Percentiles rank a stretch among this genome's conserved stretches.
These are phyloP conservation scores for Hormaphis cornu DNA, from an alignment of 1,140 invertebrate genomes.

Conservation along the genomic window DNA sequence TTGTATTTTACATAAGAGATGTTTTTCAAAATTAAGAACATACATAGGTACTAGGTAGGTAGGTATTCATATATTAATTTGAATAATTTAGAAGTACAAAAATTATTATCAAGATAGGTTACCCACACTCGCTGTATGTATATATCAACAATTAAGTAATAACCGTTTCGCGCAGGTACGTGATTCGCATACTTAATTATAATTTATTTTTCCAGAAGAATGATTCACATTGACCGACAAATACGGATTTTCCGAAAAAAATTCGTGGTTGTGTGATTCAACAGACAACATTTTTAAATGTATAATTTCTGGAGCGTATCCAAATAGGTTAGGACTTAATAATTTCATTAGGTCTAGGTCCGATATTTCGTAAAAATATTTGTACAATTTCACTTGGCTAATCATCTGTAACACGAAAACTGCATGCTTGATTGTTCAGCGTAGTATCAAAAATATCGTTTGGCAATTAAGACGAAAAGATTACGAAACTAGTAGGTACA, in stretches of 20 bases:
- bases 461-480: constrained; percentile 8
- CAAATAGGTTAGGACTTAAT: neutral
- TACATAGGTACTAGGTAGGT: too few species aligned
- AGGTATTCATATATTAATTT: too few species aligned
- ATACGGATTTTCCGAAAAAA: neutral
- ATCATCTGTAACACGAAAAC: constrained; percentile 23
- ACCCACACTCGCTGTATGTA: too few species aligned
- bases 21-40: too few species aligned
- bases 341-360: constrained; percentile 29
- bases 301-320: constrained; percentile 10
- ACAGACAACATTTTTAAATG: neutral
- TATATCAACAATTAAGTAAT: too few species aligned
- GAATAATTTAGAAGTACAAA: too few species aligned
- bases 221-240: neutral
- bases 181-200: too few species aligned
- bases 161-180: too few species aligned
- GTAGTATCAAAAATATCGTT: neutral
- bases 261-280: neutral
- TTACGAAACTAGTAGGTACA: neutral
- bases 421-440: constrained; percentile 22
- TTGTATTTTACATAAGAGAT: too few species aligned
- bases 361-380: neutral
- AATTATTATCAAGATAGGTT: too few species aligned
- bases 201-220: neutral
- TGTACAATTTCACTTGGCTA: constrained; percentile 19